phyloP scores from a whole-genome alignment of 2,888 invertebrate species.

The Apamea anceps region DNA sequence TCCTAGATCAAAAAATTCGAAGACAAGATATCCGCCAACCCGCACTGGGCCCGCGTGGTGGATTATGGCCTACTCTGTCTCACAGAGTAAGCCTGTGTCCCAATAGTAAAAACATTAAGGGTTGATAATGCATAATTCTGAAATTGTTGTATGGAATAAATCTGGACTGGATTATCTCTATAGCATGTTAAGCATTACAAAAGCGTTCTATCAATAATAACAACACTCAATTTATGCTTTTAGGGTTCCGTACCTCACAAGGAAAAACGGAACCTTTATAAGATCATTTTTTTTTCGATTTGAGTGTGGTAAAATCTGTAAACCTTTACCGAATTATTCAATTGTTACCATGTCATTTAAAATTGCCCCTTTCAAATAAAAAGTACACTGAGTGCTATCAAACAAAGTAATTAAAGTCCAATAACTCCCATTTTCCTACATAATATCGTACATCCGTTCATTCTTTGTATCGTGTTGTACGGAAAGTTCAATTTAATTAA shows the following conservation, averaged over 20 bases:
- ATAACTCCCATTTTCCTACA: conserved; percentile 31
- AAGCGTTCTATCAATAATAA: background rate
- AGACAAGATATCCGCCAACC: background rate
- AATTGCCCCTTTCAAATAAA: background rate
- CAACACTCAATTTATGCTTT: background rate
- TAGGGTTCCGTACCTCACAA: too few relatives aligned
- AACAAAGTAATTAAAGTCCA: conserved; percentile 30
- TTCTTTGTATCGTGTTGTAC: conserved; percentile 44
- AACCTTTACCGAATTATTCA: background rate
- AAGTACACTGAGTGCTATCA: background rate
- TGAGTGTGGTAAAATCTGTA: background rate
- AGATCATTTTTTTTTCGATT: too few relatives aligned
- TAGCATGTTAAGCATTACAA: background rate
- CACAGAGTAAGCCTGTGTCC: background rate
- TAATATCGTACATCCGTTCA: conserved; percentile 29
- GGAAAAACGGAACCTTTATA: too few relatives aligned
- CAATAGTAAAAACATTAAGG: background rate
- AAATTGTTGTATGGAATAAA: background rate
- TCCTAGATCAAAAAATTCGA: background rate
- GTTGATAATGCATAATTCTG: background rate
- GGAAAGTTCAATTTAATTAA: conserved; percentile 61
- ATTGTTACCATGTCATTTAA: background rate
- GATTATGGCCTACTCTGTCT: background rate
- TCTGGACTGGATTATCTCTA: background rate
- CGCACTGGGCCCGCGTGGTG: background rate